phyloP scores from a whole-genome alignment of 2,888 invertebrate genomes.

The Exephanes ischioxanthus region DNA sequence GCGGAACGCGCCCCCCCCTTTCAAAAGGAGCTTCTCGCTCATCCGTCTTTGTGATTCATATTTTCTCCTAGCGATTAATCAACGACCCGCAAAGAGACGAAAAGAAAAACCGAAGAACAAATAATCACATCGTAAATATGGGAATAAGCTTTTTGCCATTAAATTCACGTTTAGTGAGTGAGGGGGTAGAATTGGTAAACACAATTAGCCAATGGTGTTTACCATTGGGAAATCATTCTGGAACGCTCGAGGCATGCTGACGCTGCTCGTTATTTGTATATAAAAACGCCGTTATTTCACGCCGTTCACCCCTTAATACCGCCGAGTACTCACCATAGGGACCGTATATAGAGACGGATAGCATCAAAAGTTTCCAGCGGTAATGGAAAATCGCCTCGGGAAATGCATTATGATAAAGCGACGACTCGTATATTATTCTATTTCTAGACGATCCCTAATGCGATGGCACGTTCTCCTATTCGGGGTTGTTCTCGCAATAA shows the following conservation, averaged over 20 bases:
- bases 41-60: slow-evolving; percentile 31
- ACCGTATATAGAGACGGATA: no score
- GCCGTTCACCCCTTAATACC: no score
- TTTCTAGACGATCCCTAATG: slow-evolving; percentile 33
- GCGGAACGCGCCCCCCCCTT: slow-evolving; percentile 14
- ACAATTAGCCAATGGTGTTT: no score
- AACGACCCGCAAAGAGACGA: background rate
- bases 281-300: no score
- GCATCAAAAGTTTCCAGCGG: background rate
- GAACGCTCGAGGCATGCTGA: no score
- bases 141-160: background rate
- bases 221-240: no score
- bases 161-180: background rate
- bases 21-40: background rate
- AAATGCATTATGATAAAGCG: slow-evolving; percentile 26
- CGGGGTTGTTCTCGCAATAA: slow-evolving; percentile 1
- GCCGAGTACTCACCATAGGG: no score
- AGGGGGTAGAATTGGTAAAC: no score
- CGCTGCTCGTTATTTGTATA: no score
- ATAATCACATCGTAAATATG: slow-evolving; percentile 2
- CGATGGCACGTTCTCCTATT: background rate
- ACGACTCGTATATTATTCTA: slow-evolving; percentile 39
- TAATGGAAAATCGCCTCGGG: slow-evolving; percentile 49
- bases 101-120: slow-evolving; percentile 8
- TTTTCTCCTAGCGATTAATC: slow-evolving; percentile 40